Evolutionary conservation across 2,797 vertebrate species (phyloP), one percentile per base, ranked within the genome.

Genomic region (Myripristis jacobus): DNA sequence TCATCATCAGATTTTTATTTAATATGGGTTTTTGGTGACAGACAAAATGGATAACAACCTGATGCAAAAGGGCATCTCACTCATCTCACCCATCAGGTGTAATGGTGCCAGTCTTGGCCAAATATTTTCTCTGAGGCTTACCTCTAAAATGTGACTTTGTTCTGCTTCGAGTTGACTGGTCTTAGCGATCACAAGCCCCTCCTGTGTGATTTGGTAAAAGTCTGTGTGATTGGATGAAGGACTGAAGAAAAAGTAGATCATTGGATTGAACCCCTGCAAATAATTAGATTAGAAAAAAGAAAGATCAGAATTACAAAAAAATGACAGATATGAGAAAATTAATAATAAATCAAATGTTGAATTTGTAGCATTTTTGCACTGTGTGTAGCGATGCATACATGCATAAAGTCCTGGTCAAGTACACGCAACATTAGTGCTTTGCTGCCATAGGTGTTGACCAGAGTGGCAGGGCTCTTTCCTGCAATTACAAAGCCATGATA

Each of bases 361-460:
- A 46, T 9, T 11, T 6, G 25, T 24, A 50, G 11, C 4, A 34
- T 36, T 41, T 44, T 22, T 16, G 34, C 1, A 3, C 2, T 24
- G 18, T 75, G 0, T n/a, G 12, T 54, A 5, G 41, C 15, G 56
- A 36, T 9, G 11, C 90, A 34, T 90, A 96, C 95, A 19, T 94
- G 73, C 11, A 77, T 69, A 62, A 96, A 96, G 81, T 96, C 95
- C 51, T 64, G 73, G 82, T 96, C 95, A 2, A 74, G 77, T 0
- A 93, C 94, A 4, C 85, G 84, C 50, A 96, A 57, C 38, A 90
- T 72, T 41, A 96, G 86, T 7, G 91, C 90, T 48, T 62, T 88
- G 46, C 84, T 92, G 29, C 92, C 92, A 0, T 94, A 95, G 1
- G 94, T 95, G 41, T 87, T 84, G 73, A 95, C 93, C 38, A 96